These are phyloP conservation scores for Neoaliturus tenellus DNA, from an alignment of 2,888 invertebrate genomes.

Conservation along the genomic window DNA sequence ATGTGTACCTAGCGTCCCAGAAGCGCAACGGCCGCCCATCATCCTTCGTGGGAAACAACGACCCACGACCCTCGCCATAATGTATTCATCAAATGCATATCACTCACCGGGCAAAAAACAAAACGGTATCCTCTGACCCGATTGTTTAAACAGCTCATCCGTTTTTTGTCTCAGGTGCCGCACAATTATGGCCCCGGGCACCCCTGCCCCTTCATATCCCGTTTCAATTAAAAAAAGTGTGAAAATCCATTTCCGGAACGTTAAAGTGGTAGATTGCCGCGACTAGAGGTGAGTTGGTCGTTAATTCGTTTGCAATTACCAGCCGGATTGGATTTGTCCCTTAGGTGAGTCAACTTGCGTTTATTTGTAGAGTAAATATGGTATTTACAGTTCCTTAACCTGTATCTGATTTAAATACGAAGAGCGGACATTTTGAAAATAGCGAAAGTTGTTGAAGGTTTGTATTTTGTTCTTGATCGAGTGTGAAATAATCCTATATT, in stretches of 20 bases:
- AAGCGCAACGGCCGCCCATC: constrained; percentile 29
- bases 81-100: constrained; percentile 56
- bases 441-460: too few species aligned
- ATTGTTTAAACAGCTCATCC: constrained; percentile 44
- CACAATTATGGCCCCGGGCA: constrained; percentile 27
- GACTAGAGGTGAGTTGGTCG: constrained; percentile 2
- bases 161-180: constrained; percentile 48
- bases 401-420: too few species aligned
- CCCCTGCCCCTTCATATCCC: constrained; percentile 42
- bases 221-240: constrained; percentile 54
- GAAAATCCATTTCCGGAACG: constrained; percentile 54
- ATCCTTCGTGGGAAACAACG: constrained; percentile 32
- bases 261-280: constrained; percentile 38
- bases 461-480: too few species aligned
- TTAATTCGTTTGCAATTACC: constrained; percentile 33
- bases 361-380: constrained; percentile 11
- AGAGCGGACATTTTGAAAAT: too few species aligned
- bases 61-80: constrained; percentile 18
- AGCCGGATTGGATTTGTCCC: constrained; percentile 15
- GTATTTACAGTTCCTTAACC: not conserved
- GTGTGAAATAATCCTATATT: too few species aligned
- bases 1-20: too few species aligned
- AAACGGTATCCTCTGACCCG: constrained; percentile 47
- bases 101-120: constrained; percentile 53
- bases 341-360: constrained; percentile 2